Percentiles rank a stretch among this genome's conserved stretches.
Conservation (phyloP, 2,888 invertebrate genomes). For the Scrobipalpa costella region DNA sequence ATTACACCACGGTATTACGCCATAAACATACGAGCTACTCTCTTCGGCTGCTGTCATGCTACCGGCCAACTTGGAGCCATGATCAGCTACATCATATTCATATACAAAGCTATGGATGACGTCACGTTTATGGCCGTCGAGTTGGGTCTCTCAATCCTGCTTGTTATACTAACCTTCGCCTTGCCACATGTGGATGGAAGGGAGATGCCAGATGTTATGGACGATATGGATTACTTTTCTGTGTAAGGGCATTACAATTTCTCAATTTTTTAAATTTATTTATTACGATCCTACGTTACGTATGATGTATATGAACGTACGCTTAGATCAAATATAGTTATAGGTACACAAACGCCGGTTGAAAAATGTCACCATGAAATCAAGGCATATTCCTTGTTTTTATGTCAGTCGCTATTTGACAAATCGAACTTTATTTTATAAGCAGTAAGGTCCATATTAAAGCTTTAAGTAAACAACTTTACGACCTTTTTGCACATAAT, state of each 20-base stretch:
- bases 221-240: conserved; percentile 72
- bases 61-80: conserved; percentile 63
- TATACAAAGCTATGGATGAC: conserved; percentile 48
- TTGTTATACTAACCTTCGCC: conserved; percentile 50
- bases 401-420: too few species aligned
- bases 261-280: too few species aligned
- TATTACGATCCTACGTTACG: too few species aligned
- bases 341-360: too few species aligned
- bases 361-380: too few species aligned
- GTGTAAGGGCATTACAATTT: conserved; percentile 51
- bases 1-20: conserved; percentile 66
- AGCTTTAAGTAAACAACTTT: too few species aligned
- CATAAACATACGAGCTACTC: conserved; percentile 60
- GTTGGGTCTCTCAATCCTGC: conserved; percentile 43
- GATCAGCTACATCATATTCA: conserved; percentile 54
- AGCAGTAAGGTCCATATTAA: too few species aligned
- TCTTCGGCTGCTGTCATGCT: conserved; percentile 63
- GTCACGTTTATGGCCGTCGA: conserved; percentile 45
- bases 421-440: too few species aligned
- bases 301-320: too few species aligned
- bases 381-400: too few species aligned
- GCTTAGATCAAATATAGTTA: too few species aligned
- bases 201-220: conserved; percentile 66
- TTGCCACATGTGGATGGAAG: conserved; percentile 65
- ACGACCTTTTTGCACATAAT: too few species aligned